Evolutionary conservation across 2,888 invertebrate species (phyloP), one percentile per base, ranked within the genome.

Genomic region (Temnothorax ravouxi): DNA sequence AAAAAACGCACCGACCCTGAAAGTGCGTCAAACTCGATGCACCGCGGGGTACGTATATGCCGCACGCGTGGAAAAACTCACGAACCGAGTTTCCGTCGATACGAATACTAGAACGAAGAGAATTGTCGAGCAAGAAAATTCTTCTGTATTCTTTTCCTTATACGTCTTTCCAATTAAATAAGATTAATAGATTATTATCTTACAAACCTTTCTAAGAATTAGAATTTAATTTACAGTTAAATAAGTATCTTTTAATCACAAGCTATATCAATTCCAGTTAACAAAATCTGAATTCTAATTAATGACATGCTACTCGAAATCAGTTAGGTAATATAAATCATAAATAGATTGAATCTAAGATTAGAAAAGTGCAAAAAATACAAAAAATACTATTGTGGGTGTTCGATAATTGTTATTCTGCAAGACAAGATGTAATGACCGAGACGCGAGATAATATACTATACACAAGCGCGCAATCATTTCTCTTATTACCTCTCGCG

Each of bases 21-120:
- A 80, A 75, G 82, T 75, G 76, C 61, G 74, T 75, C 52, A 62
- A 75, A 75, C 76, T 83, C 82, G 82, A 77, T 66, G 82, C 82
- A 83, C 82, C 56, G 29, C 82, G 56, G 82, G 56, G 47, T 47
- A 66, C 74, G 15, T 74, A 52, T 25, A 52, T 25, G 56, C 52
- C 44, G n/a, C n/a, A 64, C 64, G 52, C 50, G 52, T 76, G 64
- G 82, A 76, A 75, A 76, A 82, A 64, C 76, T 76, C 66, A 59
- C 72, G 13, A 59, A 25, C 72, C 56, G 21, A 13, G 72, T 80
- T 80, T 80, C 47, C 72, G 34, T 47, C 72, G 56, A 77, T 61
- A 61, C n/a, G 25, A 72, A 72, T 52, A 15, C 21, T 15, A 50
- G 25, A 69, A 69, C n/a, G 25, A 69, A n/a, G 25, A 41, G 13